Conservation (phyloP, 2,113 vertebrate genomes). For the Aramus guarauna region DNA sequence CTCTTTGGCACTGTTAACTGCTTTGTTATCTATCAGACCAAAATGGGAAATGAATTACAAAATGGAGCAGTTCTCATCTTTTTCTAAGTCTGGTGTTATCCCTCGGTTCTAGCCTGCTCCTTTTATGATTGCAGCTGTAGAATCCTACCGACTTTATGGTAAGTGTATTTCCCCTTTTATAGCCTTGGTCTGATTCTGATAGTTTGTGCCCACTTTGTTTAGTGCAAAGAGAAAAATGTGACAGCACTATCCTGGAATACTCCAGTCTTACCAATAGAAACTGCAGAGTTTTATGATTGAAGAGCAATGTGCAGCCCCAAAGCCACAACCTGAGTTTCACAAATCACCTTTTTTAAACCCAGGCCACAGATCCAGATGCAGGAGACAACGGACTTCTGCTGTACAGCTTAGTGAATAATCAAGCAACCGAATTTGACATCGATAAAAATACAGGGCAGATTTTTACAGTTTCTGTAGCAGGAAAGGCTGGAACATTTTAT, state of each 20-base stretch:
- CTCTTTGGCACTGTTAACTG: background rate
- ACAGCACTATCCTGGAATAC: background rate
- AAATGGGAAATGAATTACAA: background rate
- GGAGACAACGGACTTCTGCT: conserved; percentile 49
- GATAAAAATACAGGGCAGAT: conserved; percentile 72
- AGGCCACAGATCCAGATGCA: conserved; percentile 76
- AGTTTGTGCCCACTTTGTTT: background rate
- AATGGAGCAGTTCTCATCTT: background rate
- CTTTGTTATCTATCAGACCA: background rate
- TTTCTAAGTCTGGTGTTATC: background rate
- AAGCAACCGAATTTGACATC: conserved; percentile 53
- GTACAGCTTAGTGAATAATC: conserved; percentile 64
- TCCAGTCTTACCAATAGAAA: background rate
- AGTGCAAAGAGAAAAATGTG: background rate
- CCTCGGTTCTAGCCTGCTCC: background rate
- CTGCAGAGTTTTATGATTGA: background rate
- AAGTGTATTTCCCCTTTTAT: background rate
- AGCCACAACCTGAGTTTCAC: background rate
- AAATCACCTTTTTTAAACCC: background rate
- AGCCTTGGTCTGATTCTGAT: background rate
- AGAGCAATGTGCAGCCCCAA: background rate
- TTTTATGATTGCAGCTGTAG: background rate
- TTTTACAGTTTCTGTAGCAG: conserved; percentile 66
- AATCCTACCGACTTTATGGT: background rate
- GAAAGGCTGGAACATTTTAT: background rate